A percentile compares a stretch with the other conserved stretches of the same genome.
These are phyloP conservation scores for Acleris sparsana DNA, from an alignment of 2,888 invertebrate genomes.

Conservation along the genomic window DNA sequence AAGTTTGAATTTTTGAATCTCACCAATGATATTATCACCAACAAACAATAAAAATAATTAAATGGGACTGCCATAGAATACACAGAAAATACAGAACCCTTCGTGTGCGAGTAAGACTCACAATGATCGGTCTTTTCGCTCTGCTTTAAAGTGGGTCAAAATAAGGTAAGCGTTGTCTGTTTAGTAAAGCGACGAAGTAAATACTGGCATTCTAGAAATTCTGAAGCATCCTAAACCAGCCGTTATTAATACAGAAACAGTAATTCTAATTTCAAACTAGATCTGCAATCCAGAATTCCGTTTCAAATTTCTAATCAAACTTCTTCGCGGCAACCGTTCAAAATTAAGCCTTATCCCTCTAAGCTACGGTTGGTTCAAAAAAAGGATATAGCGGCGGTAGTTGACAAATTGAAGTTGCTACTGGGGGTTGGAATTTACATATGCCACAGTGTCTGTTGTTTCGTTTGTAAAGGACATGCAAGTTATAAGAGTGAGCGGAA, in stretches of 20 bases:
- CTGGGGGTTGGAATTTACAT: slow-evolving; percentile 67
- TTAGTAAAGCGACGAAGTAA: too few relatives aligned
- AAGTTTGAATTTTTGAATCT: too few relatives aligned
- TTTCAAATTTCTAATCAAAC: slow-evolving; percentile 15
- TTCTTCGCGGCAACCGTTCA: not conserved
- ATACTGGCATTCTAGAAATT: slow-evolving; percentile 4
- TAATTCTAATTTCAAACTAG: slow-evolving; percentile 21
- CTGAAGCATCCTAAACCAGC: not conserved
- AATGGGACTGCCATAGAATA: too few relatives aligned
- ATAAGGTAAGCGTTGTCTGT: too few relatives aligned
- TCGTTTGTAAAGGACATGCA: slow-evolving; percentile 40
- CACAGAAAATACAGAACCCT: too few relatives aligned
- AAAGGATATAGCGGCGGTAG: slow-evolving; percentile 45
- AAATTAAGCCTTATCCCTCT: slow-evolving; percentile 41
- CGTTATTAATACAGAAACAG: slow-evolving; percentile 5
- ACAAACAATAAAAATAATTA: too few relatives aligned
- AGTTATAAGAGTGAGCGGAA: slow-evolving; percentile 36
- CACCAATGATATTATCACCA: too few relatives aligned
- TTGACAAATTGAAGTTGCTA: slow-evolving; percentile 74
- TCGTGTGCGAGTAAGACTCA: too few relatives aligned
- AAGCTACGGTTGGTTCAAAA: slow-evolving; percentile 42
- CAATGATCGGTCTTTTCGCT: too few relatives aligned
- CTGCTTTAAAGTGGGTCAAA: too few relatives aligned
- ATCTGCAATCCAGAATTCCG: slow-evolving; percentile 10
- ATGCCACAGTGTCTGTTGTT: slow-evolving; percentile 55